Conservation (phyloP, 2,888 invertebrate genomes). For the Troides oblongomaculatus region DNA sequence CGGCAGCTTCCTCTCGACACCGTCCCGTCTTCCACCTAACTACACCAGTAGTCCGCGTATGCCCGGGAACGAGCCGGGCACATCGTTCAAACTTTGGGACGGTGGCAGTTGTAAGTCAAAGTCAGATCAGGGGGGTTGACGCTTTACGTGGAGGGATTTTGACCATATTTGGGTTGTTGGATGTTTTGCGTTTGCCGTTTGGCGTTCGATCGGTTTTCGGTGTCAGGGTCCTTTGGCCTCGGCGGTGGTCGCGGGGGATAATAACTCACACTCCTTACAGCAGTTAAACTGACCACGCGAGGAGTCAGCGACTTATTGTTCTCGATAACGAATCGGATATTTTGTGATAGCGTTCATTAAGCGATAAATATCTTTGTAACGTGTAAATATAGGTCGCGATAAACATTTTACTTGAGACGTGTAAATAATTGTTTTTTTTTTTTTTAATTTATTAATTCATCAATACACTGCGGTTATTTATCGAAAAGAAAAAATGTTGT, state of each 20-base stretch:
- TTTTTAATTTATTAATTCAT: constrained; percentile 49
- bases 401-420: constrained; percentile 46
- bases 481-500: constrained; percentile 45
- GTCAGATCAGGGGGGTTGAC: constrained; percentile 70
- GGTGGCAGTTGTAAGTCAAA: constrained; percentile 50
- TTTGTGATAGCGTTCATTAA: constrained; percentile 43
- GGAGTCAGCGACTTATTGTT: constrained; percentile 74
- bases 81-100: constrained; percentile 68
- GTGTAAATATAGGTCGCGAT: constrained; percentile 35
- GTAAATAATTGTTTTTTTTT: constrained; percentile 45
- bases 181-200: constrained; percentile 53
- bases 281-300: constrained; percentile 40
- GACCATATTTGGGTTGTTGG: constrained; percentile 42
- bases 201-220: constrained; percentile 38
- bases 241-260: constrained; percentile 47
- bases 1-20: constrained; percentile 69
- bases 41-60: constrained; percentile 72
- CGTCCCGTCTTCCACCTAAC: constrained; percentile 62
- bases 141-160: constrained; percentile 36
- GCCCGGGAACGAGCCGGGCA: constrained; percentile 50
- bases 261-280: constrained; percentile 68
- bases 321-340: constrained; percentile 43
- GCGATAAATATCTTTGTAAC: constrained; percentile 17
- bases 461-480: constrained; percentile 67
- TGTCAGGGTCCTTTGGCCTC: constrained; percentile 31